Percentiles rank a stretch among this genome's conserved stretches.
These are phyloP conservation scores for Coluber constrictor DNA, from an alignment of 2,797 vertebrate genomes.

Conservation along the genomic window DNA sequence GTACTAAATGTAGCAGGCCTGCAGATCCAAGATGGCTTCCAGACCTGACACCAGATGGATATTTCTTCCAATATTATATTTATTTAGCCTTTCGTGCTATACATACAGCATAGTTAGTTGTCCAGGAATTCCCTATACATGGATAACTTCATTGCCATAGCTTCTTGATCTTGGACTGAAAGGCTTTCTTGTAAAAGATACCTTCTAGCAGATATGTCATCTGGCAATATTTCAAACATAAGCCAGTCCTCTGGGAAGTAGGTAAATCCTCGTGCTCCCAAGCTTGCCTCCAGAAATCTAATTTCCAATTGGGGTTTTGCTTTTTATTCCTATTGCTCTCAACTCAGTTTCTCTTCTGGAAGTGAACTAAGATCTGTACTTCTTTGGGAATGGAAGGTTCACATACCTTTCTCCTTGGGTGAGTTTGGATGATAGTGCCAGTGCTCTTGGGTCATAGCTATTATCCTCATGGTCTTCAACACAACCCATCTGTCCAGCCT, in stretches of 20 bases:
- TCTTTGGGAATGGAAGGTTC: neutral
- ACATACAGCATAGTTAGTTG: neutral
- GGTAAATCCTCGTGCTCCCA: neutral
- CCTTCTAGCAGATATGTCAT: neutral
- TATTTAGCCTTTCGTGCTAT: neutral
- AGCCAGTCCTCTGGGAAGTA: neutral
- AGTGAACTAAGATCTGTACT: neutral
- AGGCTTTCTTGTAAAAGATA: neutral
- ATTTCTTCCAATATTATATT: neutral
- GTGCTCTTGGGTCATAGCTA: neutral
- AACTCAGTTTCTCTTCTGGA: neutral
- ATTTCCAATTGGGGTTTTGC: neutral
- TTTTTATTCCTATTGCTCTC: neutral
- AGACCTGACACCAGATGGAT: too few species aligned
- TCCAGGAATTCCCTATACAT: neutral
- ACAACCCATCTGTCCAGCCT: neutral
- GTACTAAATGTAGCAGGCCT: too few species aligned
- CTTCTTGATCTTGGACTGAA: neutral
- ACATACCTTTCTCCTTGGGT: neutral
- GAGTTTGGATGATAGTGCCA: rapidly evolving
- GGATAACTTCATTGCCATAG: neutral
- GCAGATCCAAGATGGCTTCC: too few species aligned
- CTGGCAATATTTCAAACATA: neutral
- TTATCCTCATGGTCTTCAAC: neutral
- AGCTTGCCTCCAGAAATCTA: neutral